phyloP scores from a whole-genome alignment of 2,113 vertebrate species.

The Amphiprion ocellaris region DNA sequence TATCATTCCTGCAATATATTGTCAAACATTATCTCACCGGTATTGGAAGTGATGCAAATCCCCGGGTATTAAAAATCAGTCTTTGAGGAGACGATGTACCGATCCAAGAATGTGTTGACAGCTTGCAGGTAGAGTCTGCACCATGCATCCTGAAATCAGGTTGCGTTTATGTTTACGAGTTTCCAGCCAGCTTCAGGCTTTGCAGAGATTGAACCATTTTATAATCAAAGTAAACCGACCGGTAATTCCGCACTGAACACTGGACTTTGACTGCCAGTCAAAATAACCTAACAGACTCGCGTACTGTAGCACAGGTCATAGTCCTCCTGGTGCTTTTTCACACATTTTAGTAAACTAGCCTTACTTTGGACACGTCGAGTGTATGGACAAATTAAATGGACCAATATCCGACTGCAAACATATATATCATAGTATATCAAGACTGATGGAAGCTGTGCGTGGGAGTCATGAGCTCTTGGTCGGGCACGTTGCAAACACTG shows the following conservation, averaged over 20 bases:
- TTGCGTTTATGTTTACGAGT: constrained; percentile 60
- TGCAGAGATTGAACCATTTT: constrained; percentile 29
- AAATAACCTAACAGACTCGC: not conserved
- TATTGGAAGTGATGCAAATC: constrained; percentile 30
- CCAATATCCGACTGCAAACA: constrained; percentile 3
- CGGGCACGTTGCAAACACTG: not conserved
- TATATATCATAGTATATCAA: constrained; percentile 34
- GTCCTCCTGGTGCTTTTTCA: not conserved
- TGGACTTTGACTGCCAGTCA: not conserved
- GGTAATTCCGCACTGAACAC: not conserved
- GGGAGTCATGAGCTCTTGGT: constrained; percentile 8
- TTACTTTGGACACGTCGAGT: not conserved
- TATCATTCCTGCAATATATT: not conserved
- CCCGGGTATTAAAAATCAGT: not conserved
- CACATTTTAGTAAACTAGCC: constrained; percentile 5
- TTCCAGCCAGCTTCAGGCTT: constrained; percentile 43
- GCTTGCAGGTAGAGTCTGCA: constrained; percentile 66
- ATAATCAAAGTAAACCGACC: constrained; percentile 23
- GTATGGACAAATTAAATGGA: constrained; percentile 6
- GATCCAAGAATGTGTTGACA: constrained; percentile 51
- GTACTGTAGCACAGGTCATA: not conserved
- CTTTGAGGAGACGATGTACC: constrained; percentile 19
- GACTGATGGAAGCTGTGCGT: constrained; percentile 4
- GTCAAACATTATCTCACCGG: constrained; percentile 34
- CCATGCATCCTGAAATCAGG: constrained; percentile 52